phyloP scores from a whole-genome alignment of 1,140 invertebrate genomes.

The Samia ricini region DNA sequence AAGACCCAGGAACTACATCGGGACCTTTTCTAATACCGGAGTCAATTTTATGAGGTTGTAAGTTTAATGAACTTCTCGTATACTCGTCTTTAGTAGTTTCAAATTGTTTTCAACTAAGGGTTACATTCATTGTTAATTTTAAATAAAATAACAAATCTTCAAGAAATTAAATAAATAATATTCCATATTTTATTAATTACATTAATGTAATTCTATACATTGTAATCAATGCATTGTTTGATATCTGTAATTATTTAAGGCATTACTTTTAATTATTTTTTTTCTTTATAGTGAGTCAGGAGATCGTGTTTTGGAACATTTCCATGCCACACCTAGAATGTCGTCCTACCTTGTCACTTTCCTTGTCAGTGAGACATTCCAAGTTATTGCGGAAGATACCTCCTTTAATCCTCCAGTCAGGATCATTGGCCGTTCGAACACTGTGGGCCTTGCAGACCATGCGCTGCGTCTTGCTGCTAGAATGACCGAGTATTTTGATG shows the following conservation, averaged over 20 bases:
- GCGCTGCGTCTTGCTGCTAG: slow-evolving; percentile 51
- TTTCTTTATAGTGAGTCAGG: slow-evolving; percentile 2
- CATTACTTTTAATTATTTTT: not conserved
- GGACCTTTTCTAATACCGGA: slow-evolving; percentile 67
- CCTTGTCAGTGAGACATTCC: slow-evolving; percentile 72
- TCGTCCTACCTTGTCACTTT: slow-evolving; percentile 92
- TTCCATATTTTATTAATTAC: too few relatives aligned
- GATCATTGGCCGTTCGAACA: slow-evolving; percentile 78
- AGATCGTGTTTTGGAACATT: slow-evolving; percentile 40
- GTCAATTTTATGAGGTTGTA: slow-evolving; percentile 34
- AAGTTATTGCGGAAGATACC: slow-evolving; percentile 51
- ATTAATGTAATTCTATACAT: too few relatives aligned
- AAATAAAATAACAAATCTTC: too few relatives aligned
- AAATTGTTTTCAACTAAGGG: not conserved
- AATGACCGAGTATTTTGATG: slow-evolving; percentile 67
- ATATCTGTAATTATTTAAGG: too few relatives aligned
- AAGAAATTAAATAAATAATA: too few relatives aligned
- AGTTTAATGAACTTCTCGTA: slow-evolving; percentile 20
- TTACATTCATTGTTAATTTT: not conserved
- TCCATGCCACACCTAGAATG: slow-evolving; percentile 83
- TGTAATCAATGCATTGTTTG: not conserved
- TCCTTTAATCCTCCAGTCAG: slow-evolving; percentile 52
- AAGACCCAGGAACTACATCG: slow-evolving; percentile 73
- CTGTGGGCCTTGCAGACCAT: slow-evolving; percentile 81
- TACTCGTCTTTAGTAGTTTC: not conserved